Percentiles rank a stretch among this genome's conserved stretches.
phyloP scores from a whole-genome alignment of 2,113 vertebrate species.

The Vanacampus margaritifer region DNA sequence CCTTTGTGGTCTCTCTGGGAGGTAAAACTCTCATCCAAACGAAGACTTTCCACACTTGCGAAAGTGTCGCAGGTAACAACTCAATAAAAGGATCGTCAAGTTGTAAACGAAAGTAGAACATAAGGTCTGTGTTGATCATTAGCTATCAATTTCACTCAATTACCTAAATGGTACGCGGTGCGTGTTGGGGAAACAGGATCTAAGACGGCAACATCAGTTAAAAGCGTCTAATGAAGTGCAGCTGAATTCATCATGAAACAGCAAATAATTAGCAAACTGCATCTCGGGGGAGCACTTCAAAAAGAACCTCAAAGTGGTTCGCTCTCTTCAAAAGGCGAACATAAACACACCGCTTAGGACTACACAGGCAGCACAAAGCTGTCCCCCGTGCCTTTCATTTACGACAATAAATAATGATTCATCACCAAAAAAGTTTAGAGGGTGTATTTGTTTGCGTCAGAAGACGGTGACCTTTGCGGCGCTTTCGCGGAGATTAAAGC shows the following conservation, averaged over 20 bases:
- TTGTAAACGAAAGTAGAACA: constrained; percentile 68
- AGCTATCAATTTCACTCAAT: constrained; percentile 75
- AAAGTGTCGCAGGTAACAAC: constrained; percentile 42
- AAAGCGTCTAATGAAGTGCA: constrained; percentile 71
- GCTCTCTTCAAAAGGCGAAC: constrained; percentile 67
- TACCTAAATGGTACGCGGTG: constrained; percentile 59
- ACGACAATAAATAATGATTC: constrained; percentile 68
- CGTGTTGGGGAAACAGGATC: constrained; percentile 56
- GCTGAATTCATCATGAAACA: constrained; percentile 71
- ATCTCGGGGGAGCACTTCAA: constrained; percentile 74
- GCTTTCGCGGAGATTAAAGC: constrained; percentile 61
- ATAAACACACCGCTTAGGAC: constrained; percentile 69
- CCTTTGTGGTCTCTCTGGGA: neutral
- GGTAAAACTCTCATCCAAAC: neutral
- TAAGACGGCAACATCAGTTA: constrained; percentile 72
- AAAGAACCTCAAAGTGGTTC: constrained; percentile 71
- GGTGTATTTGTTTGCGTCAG: constrained; percentile 63
- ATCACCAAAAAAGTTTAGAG: constrained; percentile 69
- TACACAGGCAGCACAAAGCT: constrained; percentile 67
- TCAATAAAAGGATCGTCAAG: constrained; percentile 46
- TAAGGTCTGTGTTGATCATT: constrained; percentile 71
- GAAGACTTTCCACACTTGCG: constrained; percentile 9
- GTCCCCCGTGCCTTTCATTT: constrained; percentile 69
- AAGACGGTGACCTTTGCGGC: constrained; percentile 60
- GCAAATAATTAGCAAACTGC: constrained; percentile 70